Evolutionary conservation across 2,113 vertebrate species (phyloP).

Genomic region (Burhinus oedicnemus): DNA sequence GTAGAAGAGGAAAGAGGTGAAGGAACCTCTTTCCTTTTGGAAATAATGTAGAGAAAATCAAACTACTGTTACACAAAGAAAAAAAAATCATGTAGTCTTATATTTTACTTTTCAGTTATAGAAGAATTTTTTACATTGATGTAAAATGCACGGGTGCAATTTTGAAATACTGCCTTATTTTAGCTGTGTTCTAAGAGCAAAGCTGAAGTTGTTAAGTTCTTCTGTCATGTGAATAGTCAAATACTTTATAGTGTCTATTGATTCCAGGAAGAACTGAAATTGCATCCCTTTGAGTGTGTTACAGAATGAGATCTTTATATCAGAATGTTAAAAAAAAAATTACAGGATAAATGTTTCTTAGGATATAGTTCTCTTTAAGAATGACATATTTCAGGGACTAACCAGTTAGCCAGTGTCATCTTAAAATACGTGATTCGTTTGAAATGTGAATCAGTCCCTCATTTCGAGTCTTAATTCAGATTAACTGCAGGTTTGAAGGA

Average conservation of each 20-base stretch:
- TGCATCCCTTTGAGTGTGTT: background rate
- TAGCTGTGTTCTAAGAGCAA: background rate
- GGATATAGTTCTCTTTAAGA: background rate
- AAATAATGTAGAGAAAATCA: background rate
- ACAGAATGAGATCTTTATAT: background rate
- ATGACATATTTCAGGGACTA: background rate
- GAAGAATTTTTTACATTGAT: background rate
- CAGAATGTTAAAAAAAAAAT: background rate
- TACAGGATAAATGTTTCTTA: background rate
- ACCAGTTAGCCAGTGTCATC: constrained; percentile 29
- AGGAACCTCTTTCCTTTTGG: background rate
- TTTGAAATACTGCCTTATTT: background rate
- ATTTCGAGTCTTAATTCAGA: constrained; percentile 50
- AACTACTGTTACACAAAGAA: background rate
- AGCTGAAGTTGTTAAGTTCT: background rate
- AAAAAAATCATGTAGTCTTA: background rate
- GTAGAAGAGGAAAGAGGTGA: background rate
- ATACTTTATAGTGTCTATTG: background rate
- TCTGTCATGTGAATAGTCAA: background rate
- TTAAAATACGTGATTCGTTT: constrained; percentile 24
- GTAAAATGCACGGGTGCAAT: background rate
- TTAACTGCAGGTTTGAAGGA: constrained; percentile 17
- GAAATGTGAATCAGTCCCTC: constrained; percentile 1
- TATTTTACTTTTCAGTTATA: background rate
- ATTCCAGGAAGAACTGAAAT: background rate